phyloP scores from a whole-genome alignment of 2,888 invertebrate species.

The Melieria crassipennis region DNA sequence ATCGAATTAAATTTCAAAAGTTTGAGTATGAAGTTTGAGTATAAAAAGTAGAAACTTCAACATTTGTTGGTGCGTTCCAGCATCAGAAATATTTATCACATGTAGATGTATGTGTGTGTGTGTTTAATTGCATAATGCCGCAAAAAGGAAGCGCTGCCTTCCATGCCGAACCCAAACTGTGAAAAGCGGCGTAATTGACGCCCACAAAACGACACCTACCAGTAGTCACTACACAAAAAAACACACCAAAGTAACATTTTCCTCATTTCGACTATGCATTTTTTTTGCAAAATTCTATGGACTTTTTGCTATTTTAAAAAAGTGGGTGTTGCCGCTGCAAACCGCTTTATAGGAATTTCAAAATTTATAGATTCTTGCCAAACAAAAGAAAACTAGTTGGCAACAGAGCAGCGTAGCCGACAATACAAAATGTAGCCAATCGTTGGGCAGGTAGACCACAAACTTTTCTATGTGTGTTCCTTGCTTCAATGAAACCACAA shows the following conservation, averaged over 20 bases:
- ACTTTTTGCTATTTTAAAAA: constrained; percentile 23
- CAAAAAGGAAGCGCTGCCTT: no score
- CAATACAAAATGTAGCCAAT: no score
- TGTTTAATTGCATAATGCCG: no score
- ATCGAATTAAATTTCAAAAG: no score
- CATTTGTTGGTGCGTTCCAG: no score
- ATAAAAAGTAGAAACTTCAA: no score
- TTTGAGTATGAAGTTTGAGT: no score
- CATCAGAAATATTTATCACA: no score
- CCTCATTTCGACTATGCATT: not conserved
- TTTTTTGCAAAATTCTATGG: not conserved
- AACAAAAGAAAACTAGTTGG: not conserved
- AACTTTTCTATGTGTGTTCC: no score
- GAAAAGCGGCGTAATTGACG: constrained; percentile 47
- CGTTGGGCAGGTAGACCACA: no score
- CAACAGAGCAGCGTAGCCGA: no score
- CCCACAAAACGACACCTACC: constrained; percentile 47
- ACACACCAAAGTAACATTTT: not conserved
- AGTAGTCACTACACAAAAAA: constrained; percentile 8
- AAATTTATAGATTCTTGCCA: not conserved
- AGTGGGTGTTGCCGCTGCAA: constrained; percentile 52
- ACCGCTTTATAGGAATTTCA: constrained; percentile 44
- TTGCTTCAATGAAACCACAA: not conserved
- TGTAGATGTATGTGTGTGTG: no score
- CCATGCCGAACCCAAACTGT: constrained; percentile 32